Evolutionary conservation across 2,113 vertebrate genomes (phyloP), one percentile per base, ranked within the genome.

Genomic region (Porphyrio hochstetteri): DNA sequence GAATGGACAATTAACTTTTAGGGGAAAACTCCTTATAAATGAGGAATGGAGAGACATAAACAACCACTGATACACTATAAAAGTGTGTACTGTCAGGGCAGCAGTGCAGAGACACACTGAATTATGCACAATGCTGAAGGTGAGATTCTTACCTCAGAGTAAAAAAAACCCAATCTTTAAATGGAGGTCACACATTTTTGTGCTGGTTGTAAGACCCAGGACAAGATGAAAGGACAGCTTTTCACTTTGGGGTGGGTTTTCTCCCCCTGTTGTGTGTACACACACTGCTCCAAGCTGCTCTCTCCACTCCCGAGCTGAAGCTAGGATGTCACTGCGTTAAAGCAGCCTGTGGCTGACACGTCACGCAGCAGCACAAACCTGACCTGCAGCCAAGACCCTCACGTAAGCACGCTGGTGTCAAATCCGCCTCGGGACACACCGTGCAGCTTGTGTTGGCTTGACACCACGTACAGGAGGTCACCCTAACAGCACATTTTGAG

Each of bases 81-180:
- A 83, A 70, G 2, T 33, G 20, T 44, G 17, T 50, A 67, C 11
- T 13, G 18, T 44, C 21, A 52, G 9, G 36, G 72, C 0, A 0
- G 40, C 31, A 63, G 38, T 2, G 0, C 36, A 16, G 33, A 90
- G n/a, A 72, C 14, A 44, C 20, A 10, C 8, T 28, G 57, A 70
- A 28, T 53, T 80, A 44, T 4, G 7, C 0, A 0, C 11, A 63
- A 71, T 27, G 50, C 16, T 70, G 28, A 86, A 74, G 72, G 83
- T 19, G 2, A 79, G 40, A 80, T 55, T 64, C 84, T 33, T 44
- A 56, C 5, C 68, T 20, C 20, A 38, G 10, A 50, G 5, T 33
- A 20, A 64, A 65, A 74, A 70, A 53, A 27, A 42, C 42, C 42
- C 44, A 46, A 24, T 18, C 53, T 90, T 93, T 35, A 75, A 78